Evolutionary conservation across 2,888 invertebrate species (phyloP), one percentile per base, ranked within the genome.

Genomic region (Melanostoma scalare): DNA sequence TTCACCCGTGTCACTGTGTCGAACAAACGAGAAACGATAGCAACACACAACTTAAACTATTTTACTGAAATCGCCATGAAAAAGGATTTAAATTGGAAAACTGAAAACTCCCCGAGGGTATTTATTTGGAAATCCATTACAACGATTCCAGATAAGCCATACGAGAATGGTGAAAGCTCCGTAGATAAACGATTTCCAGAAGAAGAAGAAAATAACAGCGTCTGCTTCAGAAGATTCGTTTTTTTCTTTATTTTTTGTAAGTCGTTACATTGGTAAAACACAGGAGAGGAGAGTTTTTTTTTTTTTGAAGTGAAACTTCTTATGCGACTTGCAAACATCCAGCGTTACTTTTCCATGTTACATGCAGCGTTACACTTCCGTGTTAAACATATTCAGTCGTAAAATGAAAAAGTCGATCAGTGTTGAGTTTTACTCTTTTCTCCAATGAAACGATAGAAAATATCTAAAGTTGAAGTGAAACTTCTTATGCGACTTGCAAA

Each of bases 61-160:
- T 84, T 75, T 56, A 71, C 71, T 48, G 74, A 75, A 84, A 84
- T 84, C 84, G 84, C 74, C 79, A 79, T 78, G 84, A 67, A 79
- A 78, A 84, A 79, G 79, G 79, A 84, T 84, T 84, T 79, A 79
- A 84, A 84, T 84, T 84, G 84, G 84, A 84, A 84, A 84, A 79
- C 84, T 84, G 79, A 84, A 79, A 84, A 79, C 71, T 77, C 79
- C 84, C 74, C 10, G 65, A 73, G 84, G 84, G 84, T 79, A 84
- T 84, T 84, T 84, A 84, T 84, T 84, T 84, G 79, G 74, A 84
- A 84, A 84, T 84, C 84, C 84, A 79, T 84, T 79, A 84, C 84
- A 84, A 60, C 74, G 79, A 79, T 84, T 84, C 79, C 42, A 75
- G 84, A 84, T 84, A 84, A 84, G 74, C 84, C 79, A 67, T 79